Evolutionary conservation across 1,140 invertebrate species (phyloP).

Genomic region (Nebria ingens): DNA sequence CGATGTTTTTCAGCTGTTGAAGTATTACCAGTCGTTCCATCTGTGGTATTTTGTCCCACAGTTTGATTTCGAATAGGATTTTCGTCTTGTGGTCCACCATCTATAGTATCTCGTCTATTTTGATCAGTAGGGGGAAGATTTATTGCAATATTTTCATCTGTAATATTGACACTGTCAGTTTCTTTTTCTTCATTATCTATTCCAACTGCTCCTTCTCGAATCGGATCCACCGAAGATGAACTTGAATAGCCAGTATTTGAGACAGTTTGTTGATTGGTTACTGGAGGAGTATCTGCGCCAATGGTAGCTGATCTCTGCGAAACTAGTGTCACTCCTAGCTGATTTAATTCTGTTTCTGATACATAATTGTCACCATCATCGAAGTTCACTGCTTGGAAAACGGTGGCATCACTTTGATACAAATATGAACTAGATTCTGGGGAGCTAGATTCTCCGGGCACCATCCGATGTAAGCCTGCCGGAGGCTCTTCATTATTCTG

Average conservation of each 20-base stretch:
- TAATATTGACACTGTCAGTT: constrained; percentile 15
- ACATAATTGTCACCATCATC: constrained; percentile 23
- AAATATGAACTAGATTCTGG: constrained; percentile 27
- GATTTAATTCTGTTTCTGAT: constrained; percentile 25
- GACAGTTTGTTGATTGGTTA: not conserved
- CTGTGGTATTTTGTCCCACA: constrained; percentile 26
- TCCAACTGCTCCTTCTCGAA: constrained; percentile 16
- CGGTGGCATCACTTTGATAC: constrained; percentile 20
- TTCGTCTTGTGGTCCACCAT: constrained; percentile 13
- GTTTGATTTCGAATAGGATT: constrained; percentile 23
- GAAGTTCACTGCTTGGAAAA: constrained; percentile 11
- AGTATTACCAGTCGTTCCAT: constrained; percentile 12
- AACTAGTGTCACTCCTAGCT: constrained; percentile 17
- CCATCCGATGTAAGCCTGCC: constrained; percentile 44
- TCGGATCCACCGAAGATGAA: constrained; percentile 18
- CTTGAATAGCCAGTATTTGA: constrained; percentile 1
- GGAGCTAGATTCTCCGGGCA: constrained; percentile 40
- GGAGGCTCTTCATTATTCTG: constrained; percentile 35
- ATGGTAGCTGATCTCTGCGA: constrained; percentile 28
- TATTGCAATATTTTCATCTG: constrained; percentile 17
- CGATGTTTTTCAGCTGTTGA: constrained; percentile 4
- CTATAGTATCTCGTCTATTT: constrained; percentile 13
- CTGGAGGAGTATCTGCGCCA: constrained; percentile 31
- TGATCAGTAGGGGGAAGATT: not conserved
- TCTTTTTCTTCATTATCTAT: constrained; percentile 29